Conservation (phyloP, 2,888 invertebrate species). For the Amblyjoppa proteus region DNA sequence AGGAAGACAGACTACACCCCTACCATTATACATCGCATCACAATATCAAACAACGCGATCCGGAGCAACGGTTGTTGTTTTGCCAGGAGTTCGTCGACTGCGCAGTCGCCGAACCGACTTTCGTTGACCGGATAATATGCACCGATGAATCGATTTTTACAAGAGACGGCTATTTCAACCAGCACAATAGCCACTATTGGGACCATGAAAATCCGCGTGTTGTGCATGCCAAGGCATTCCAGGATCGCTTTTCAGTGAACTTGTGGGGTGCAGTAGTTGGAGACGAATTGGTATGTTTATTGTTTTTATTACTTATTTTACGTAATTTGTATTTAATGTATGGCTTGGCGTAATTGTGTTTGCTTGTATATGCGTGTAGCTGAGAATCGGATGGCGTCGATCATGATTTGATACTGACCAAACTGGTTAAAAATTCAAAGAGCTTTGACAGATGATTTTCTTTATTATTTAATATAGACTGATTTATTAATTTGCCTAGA, state of each 20-base stretch:
- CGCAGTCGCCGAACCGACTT: background rate
- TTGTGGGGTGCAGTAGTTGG: slow-evolving; percentile 2
- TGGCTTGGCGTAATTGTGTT: too few relatives aligned
- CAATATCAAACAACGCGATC: background rate
- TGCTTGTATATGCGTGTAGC: too few relatives aligned
- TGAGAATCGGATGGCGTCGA: too few relatives aligned
- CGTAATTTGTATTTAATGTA: too few relatives aligned
- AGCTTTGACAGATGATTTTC: background rate
- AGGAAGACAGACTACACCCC: background rate
- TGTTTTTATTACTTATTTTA: too few relatives aligned
- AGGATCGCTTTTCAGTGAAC: background rate
- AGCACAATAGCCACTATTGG: background rate
- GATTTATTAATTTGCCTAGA: background rate
- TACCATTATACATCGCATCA: background rate
- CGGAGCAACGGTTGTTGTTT: background rate
- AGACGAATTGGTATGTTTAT: background rate
- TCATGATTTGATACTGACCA: background rate
- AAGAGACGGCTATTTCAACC: slow-evolving; percentile 2
- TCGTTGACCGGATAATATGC: background rate
- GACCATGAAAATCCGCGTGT: background rate
- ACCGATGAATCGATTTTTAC: slow-evolving; percentile 17
- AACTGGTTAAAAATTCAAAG: background rate
- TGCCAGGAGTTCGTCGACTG: background rate
- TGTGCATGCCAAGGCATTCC: background rate
- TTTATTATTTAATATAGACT: background rate